Evolutionary conservation across 2,797 vertebrate genomes (phyloP).

Genomic region (Gymnodraco acuticeps): DNA sequence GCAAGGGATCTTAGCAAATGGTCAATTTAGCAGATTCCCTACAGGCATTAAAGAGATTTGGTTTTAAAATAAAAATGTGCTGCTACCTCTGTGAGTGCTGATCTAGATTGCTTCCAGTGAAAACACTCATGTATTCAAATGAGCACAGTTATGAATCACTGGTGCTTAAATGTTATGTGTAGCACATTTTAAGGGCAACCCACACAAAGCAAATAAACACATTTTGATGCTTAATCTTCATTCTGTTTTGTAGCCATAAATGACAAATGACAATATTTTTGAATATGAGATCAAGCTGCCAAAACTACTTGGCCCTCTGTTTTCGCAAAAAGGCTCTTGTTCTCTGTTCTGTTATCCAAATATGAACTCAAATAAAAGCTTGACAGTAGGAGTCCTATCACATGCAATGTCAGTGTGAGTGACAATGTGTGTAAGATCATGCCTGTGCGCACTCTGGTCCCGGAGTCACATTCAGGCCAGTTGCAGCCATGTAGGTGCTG

Average conservation of each 20-base stretch:
- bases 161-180: constrained; percentile 19
- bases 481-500: constrained; percentile 98
- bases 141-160: constrained; percentile 35
- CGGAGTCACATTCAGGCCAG: constrained; percentile 91
- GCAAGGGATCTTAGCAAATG: background rate
- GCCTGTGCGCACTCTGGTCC: constrained; percentile 93
- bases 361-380: constrained; percentile 1
- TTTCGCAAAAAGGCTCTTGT: background rate
- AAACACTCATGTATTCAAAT: constrained; percentile 31
- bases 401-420: background rate
- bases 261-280: constrained; percentile 27
- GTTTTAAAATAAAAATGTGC: constrained; percentile 4
- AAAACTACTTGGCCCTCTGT: constrained; percentile 9
- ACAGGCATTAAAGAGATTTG: constrained; percentile 6
- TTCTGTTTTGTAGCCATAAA: constrained; percentile 20
- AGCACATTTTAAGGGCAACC: constrained; percentile 26
- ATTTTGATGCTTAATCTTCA: constrained; percentile 5
- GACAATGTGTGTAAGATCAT: constrained; percentile 43
- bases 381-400: background rate
- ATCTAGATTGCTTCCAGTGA: constrained; percentile 36
- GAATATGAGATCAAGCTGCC: constrained; percentile 17
- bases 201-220: constrained; percentile 13
- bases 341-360: background rate
- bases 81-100: constrained; percentile 25
- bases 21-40: constrained; percentile 32